A percentile compares a stretch with the other conserved stretches of the same genome.
Evolutionary conservation across 2,797 vertebrate genomes (phyloP).

Genomic region (Paratrypauchen microcephalus): DNA sequence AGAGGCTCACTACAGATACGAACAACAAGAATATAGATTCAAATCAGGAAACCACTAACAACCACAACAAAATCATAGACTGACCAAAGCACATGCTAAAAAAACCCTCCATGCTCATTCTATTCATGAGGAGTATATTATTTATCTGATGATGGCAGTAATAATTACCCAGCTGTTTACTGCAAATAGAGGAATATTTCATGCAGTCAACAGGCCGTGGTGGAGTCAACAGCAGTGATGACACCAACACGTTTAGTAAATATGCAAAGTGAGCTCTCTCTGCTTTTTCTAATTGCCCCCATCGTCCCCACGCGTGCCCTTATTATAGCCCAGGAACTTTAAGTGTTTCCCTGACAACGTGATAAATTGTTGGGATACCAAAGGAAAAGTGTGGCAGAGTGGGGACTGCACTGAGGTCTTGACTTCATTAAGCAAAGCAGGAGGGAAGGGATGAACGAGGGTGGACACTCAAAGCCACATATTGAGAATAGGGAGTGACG

Average conservation of each 20-base stretch:
- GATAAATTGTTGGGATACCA: constrained; percentile 96
- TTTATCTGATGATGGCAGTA: constrained; percentile 98
- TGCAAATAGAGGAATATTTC: constrained; percentile 99
- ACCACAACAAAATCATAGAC: constrained; percentile 67
- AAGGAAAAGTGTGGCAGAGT: constrained; percentile 89
- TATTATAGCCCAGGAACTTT: constrained; percentile 96
- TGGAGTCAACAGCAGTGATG: constrained; percentile 79
- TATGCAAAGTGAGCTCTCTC: constrained; percentile 93
- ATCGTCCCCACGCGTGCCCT: constrained; percentile 92
- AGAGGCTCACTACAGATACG: constrained; percentile 81
- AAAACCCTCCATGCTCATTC: background rate
- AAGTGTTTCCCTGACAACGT: constrained; percentile 99
- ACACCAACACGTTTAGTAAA: constrained; percentile 97
- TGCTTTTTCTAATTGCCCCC: constrained; percentile 90
- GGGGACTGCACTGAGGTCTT: constrained; percentile 78
- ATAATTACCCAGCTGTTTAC: constrained; percentile 99
- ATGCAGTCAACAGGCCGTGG: constrained; percentile 97
- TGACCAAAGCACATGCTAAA: constrained; percentile 71
- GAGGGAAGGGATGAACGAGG: constrained; percentile 87
- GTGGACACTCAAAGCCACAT: constrained; percentile 81
- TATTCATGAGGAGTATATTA: constrained; percentile 84
- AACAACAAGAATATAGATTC: constrained; percentile 78
- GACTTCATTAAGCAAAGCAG: constrained; percentile 99
- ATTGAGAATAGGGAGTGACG: constrained; percentile 13
- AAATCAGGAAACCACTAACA: constrained; percentile 63